Evolutionary conservation across 2,888 invertebrate species (phyloP), one percentile per base, ranked within the genome.

Genomic region (Nycteola revayana): DNA sequence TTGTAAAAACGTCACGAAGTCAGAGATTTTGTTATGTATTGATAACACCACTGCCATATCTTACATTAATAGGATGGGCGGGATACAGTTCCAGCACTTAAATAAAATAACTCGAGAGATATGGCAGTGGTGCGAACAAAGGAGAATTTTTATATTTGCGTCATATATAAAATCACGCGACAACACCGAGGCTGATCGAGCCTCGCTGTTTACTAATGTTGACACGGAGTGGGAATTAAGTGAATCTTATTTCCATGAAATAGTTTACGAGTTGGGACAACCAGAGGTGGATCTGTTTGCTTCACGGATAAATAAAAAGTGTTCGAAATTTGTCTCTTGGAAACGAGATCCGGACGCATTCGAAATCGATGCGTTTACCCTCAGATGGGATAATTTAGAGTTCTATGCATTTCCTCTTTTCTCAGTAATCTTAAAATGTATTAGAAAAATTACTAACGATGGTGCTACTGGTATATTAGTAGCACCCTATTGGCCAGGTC

Each of bases 101-200:
- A 38, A 25, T 3, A 3, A 31, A 0, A 5, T 44, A 3, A 10
- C 38, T 0, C 25, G 10, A 26, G 0, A 24, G 5, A 18, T 37
- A 9, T 44, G 42, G 44, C 39, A 40, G 11, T 43, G 40, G 39
- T 39, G 33, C 8, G 22, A 27, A 23, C 7, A 14, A n/a, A 23
- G 25, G 1, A 10, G 10, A 3, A 18, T 28, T 7, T 21, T 28
- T 5, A 17, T 34, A 0, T 25, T 18, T 20, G 28, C 34, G 8
- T 11, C 18, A 2, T 34, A 28, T 6, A 36, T 36, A 2, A n/a
- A 11, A 3, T 36, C 30, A 10, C 6, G 9, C 7, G 34, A 34
- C 11, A 34, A 34, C 10, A 9, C 5, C 8, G 10, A 30, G 20
- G 36, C 36, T n/a, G 31, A 31, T n/a, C 17, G 22, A 6, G 31